A percentile compares a stretch with the other conserved stretches of the same genome.
phyloP scores from a whole-genome alignment of 2,888 invertebrate genomes.

The Andricus curvator region DNA sequence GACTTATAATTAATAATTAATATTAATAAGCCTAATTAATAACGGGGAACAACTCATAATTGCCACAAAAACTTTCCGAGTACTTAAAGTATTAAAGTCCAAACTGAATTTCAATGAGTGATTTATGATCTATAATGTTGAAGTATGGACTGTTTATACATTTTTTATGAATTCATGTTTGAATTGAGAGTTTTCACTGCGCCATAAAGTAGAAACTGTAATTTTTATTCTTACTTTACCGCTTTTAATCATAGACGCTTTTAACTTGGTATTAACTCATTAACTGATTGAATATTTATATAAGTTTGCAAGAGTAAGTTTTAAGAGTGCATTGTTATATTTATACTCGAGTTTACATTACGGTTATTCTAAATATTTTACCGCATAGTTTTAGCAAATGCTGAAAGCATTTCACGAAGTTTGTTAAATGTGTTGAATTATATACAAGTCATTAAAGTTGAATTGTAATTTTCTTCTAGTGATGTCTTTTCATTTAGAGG shows the following conservation, averaged over 20 bases:
- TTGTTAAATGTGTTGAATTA: not conserved
- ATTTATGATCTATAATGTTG: not conserved
- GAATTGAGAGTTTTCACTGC: not conserved
- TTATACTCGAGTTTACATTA: constrained; percentile 69
- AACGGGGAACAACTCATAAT: not conserved
- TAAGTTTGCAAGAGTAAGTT: constrained; percentile 46
- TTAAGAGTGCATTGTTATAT: constrained; percentile 60
- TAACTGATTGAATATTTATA: constrained; percentile 41
- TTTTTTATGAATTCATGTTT: not conserved
- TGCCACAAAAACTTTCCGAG: constrained; percentile 14
- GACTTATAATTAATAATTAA: not conserved
- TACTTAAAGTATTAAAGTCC: constrained; percentile 26
- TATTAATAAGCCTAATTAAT: not conserved
- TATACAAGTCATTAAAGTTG: not conserved
- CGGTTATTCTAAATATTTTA: constrained; percentile 55
- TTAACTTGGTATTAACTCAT: not conserved
- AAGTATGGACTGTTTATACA: not conserved
- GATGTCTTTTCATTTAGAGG: not conserved
- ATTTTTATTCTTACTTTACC: not conserved
- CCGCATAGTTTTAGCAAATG: not conserved
- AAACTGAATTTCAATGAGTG: not conserved
- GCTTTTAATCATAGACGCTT: constrained; percentile 5
- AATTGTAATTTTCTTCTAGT: not conserved
- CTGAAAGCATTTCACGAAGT: not conserved
- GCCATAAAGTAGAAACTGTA: not conserved